Evolutionary conservation across 2,888 invertebrate genomes (phyloP), one percentile per base, ranked within the genome.

Genomic region (Pristionchus entomophagus): DNA sequence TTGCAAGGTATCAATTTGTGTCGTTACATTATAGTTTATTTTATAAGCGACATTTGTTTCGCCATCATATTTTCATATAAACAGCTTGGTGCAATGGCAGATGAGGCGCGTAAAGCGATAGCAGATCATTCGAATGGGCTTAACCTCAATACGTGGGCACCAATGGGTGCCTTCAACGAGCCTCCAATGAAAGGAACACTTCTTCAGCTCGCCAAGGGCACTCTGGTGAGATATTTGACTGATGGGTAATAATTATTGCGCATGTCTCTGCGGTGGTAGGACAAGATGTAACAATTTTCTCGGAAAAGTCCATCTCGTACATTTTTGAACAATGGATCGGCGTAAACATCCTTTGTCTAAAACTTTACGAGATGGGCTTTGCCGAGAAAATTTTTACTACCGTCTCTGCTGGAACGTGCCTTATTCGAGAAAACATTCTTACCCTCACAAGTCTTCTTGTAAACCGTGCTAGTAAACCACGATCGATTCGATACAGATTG

Each of bases 401-500:
- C n/a, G n/a, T n/a, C n/a, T n/a, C 38, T 26, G 12, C 26, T 22
- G 22, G n/a, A n/a, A n/a, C 45, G 14, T 10, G 45, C 4, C 26
- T 59, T 6, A 22, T 0, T 26, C 49, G 45, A 8, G 8, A 53
- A 5, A 32, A 17, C 6, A 45, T 10, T 45, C 14, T 45, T 14
- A 10, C 14, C 45, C 45, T 6, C n/a, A n/a, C n/a, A n/a, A n/a
- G n/a, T n/a, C n/a, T n/a, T n/a, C n/a, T n/a, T n/a, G n/a, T n/a
- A n/a, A n/a, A n/a, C n/a, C n/a, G n/a, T n/a, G n/a, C n/a, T n/a
- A n/a, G n/a, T n/a, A n/a, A n/a, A n/a, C n/a, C n/a, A n/a, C n/a
- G n/a, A n/a, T n/a, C n/a, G 2, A 62, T n/a, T 56, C 56, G 17
- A 65, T 84, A 32, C 77, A 85, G 85, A 32, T 85, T 22, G 85